Base-by-base conservation (phyloP, 2,797 vertebrate species). In the Arrhamphus sclerolepis region DNA sequence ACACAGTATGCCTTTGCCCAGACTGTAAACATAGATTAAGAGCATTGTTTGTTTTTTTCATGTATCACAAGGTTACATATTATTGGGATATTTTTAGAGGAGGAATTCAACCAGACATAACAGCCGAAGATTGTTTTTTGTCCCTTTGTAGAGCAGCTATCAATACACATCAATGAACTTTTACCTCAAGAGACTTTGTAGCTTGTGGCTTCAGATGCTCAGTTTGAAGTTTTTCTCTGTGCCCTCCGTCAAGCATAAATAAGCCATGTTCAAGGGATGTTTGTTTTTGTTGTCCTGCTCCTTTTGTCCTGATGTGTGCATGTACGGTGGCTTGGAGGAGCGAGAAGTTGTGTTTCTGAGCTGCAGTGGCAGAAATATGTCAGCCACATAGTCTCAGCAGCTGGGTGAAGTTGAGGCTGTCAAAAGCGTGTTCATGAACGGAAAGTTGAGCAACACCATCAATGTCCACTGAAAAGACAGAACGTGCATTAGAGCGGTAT, bases 101-200 rank as follows among this genome's bases (percentile, higher is more conserved):
- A 71, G 88, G 84, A 89, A 84, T 86, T 81, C 55, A 43, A 61
- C 28, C 67, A 91, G 86, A 87, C 84, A 81, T 75, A 91, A 85
- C 86, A 90, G 66, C 56, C 77, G 65, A 44, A 56, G 78, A 74
- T 87, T 91, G 84, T 90, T 88, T 51, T 80, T 64, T 38, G 46
- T 66, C 62, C 66, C 80, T 86, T 88, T 83, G 77, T 83, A 53
- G 44, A 29, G 65, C 5, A 60, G 80, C 83, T 81, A 80, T 86
- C 85, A 81, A 78, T 83, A 82, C 77, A 88, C 89, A 85, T 87
- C 89, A 91, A 82, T 82, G 77, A 75, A 43, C 31, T 17, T 52
- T 39, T 38, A 66, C 55, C 38, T 58, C 46, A 21, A 56, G 28
- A 48, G 62, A 34, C 77, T 80, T 77, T 75, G 75, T 65, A 60